Conservation (phyloP, 2,797 vertebrate genomes). For the Falco rusticolus region DNA sequence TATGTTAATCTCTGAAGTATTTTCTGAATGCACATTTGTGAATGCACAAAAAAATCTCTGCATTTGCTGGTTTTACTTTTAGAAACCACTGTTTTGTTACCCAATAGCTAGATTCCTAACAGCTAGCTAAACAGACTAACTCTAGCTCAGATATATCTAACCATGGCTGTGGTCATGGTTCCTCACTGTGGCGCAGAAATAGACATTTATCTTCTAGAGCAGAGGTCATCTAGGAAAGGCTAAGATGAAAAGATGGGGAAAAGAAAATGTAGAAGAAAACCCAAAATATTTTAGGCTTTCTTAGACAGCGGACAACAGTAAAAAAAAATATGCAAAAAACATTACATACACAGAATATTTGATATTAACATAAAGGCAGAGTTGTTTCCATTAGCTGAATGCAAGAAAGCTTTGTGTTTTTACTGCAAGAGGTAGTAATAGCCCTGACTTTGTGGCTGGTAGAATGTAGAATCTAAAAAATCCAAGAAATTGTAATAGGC, state of each 20-base stretch:
- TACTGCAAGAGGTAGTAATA: neutral
- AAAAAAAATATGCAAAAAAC: neutral
- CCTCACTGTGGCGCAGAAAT: neutral
- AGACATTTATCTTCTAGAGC: neutral
- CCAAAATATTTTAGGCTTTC: neutral
- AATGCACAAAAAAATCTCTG: neutral
- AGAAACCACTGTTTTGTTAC: neutral
- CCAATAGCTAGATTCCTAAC: neutral
- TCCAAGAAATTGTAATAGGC: neutral
- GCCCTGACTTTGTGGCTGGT: neutral
- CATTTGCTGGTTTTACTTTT: neutral
- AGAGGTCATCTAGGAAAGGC: neutral
- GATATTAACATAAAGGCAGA: neutral
- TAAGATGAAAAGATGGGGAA: neutral
- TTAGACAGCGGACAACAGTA: neutral
- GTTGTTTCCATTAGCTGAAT: neutral
- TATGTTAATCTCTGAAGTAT: neutral
- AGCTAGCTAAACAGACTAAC: neutral
- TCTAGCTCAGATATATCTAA: neutral
- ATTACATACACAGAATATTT: neutral
- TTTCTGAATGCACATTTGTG: neutral
- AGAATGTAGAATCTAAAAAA: neutral
- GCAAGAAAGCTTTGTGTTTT: neutral
- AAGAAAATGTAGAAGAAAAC: neutral
- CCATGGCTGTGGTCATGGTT: neutral